Base-by-base conservation (phyloP, 2,888 invertebrate genomes). In the Drosophila peninsularis region DNA sequence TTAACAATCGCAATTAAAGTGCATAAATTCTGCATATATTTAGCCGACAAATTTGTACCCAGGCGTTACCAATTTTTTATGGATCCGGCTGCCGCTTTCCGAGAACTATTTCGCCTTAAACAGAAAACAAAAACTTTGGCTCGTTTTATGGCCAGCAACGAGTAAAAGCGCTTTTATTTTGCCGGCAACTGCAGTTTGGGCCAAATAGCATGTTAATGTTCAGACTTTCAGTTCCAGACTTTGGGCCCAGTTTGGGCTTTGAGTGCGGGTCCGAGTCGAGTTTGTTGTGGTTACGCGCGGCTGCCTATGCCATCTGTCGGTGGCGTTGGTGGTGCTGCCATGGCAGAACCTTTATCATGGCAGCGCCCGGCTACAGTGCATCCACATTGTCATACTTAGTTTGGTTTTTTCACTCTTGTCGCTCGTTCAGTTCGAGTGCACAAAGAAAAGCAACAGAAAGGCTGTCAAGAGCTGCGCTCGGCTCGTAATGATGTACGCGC, bases 281-380 rank as follows among this genome's bases (percentile, higher is more conserved):
- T 71, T 71, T 58, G 55, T 75, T 80, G 78, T 73, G 78, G 90
- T 89, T 85, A 82, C 83, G 83, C 88, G 58, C 77, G 61, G 88
- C 47, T 88, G 83, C 39, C 42, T 71, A 45, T 58, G 62, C 54
- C 61, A 53, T 30, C 68, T 30, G 49, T 41, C 54, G 70, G 44
- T 34, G 60, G 21, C 65, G 37, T 47, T 47, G 17, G 47, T 63
- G 65, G 34, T 61, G 37, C 27, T 64, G 74, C 53, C 69, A 70
- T 69, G 74, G 67, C 83, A 88, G 88, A 90, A 90, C 90, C 90
- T 88, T 90, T 88, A 83, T 83, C 82, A 83, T 71, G 75, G 50
- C 42, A 62, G 49, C 53, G 57, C 41, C 49, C 55, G 60, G 45
- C 21, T 37, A 55, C 65, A 58, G 49, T 57, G 64, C 64, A 62